Conservation (phyloP, 2,888 invertebrate genomes). For the Leucoma salicis region DNA sequence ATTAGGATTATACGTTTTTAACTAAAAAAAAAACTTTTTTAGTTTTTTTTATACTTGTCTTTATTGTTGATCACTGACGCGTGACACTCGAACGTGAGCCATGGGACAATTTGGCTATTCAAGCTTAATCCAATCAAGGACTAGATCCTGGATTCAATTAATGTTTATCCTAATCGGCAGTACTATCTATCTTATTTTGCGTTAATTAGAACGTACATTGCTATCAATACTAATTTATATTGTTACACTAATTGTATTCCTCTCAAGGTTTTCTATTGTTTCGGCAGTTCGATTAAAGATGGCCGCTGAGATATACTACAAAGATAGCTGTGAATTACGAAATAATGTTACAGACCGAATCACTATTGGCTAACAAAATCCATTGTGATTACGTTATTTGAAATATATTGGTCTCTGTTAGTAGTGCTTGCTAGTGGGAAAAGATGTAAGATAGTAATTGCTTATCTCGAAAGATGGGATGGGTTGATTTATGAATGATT, state of each 20-base stretch:
- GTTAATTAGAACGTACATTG: slow-evolving; percentile 27
- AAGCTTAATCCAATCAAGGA: too few relatives aligned
- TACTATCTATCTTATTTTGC: too few relatives aligned
- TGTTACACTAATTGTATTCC: slow-evolving; percentile 26
- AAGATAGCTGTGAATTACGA: slow-evolving; percentile 16
- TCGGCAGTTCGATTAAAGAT: slow-evolving; percentile 26
- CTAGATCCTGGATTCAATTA: too few relatives aligned
- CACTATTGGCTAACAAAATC: slow-evolving; percentile 18
- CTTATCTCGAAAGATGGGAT: slow-evolving; percentile 3
- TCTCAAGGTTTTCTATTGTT: slow-evolving; percentile 40
- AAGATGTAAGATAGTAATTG: slow-evolving; percentile 1
- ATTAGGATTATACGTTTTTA: too few relatives aligned
- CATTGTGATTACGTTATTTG: slow-evolving; percentile 13
- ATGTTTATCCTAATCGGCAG: too few relatives aligned
- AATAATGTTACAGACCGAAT: slow-evolving; percentile 25
- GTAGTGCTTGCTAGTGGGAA: not conserved
- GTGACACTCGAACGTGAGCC: too few relatives aligned
- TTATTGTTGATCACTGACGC: too few relatives aligned
- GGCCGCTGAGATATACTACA: slow-evolving; percentile 19
- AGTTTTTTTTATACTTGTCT: too few relatives aligned
- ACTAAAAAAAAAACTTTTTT: too few relatives aligned
- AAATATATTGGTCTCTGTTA: slow-evolving; percentile 9
- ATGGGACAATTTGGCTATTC: too few relatives aligned
- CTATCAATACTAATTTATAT: slow-evolving; percentile 16
- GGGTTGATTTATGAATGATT: not conserved